Evolutionary conservation across 1,140 invertebrate species (phyloP).

Genomic region (Euura saliciscinereae): DNA sequence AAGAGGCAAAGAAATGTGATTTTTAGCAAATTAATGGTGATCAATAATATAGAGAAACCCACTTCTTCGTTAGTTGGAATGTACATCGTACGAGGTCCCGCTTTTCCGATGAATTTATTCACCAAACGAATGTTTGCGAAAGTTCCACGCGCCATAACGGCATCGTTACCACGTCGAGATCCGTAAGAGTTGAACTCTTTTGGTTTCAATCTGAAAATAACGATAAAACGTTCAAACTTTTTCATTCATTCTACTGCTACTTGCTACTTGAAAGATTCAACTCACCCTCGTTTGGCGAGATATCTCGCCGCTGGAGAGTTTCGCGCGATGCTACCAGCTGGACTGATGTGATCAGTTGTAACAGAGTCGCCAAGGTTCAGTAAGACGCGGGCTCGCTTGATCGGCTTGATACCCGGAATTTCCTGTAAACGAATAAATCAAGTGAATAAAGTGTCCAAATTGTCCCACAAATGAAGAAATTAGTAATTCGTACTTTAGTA

Average conservation of each 20-base stretch:
- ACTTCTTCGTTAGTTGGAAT: constrained; percentile 86
- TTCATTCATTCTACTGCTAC: neutral
- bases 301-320: constrained; percentile 94
- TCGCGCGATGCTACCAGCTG: constrained; percentile 95
- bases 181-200: constrained; percentile 98
- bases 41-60: constrained; percentile 14
- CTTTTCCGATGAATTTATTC: constrained; percentile 86
- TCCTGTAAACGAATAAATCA: constrained; percentile 51
- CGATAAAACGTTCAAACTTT: constrained; percentile 16
- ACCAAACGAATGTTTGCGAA: constrained; percentile 98
- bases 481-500: constrained; percentile 65
- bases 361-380: constrained; percentile 93
- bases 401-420: constrained; percentile 63
- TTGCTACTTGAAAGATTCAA: constrained; percentile 23
- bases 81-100: constrained; percentile 90
- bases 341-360: constrained; percentile 98
- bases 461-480: constrained; percentile 13
- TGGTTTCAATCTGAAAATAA: constrained; percentile 76
- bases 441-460: constrained; percentile 13
- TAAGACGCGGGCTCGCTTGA: constrained; percentile 76
- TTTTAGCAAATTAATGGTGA: neutral
- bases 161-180: constrained; percentile 94
- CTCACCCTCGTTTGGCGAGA: constrained; percentile 75
- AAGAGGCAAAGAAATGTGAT: neutral
- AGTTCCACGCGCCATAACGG: constrained; percentile 95